Evolutionary conservation across 2,113 vertebrate genomes (phyloP).

Genomic region (Climacteris rufus): DNA sequence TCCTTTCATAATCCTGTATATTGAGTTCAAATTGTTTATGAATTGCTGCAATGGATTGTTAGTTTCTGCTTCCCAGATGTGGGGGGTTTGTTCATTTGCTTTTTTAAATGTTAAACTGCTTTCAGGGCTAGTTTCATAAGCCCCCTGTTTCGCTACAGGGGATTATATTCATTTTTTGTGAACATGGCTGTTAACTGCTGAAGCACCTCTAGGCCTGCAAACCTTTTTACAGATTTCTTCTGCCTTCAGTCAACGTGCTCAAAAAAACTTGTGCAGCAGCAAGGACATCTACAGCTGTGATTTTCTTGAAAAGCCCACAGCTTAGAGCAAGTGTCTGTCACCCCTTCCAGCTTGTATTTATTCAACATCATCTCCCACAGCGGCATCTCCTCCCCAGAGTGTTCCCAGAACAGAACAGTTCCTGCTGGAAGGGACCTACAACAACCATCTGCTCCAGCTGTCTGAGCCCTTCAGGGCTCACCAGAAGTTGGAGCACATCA

Average conservation of each 20-base stretch:
- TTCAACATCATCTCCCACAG: not conserved
- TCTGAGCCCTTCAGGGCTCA: not conserved
- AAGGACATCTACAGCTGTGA: not conserved
- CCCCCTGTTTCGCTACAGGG: accelerated
- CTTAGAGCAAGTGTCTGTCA: not conserved
- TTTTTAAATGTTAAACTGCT: not conserved
- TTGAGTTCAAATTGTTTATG: not conserved
- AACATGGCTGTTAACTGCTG: not conserved
- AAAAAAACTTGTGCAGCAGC: not conserved
- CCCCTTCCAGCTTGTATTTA: not conserved
- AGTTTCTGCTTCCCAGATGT: not conserved
- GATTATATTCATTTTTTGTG: not conserved
- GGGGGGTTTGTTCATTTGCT: not conserved
- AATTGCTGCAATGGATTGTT: not conserved
- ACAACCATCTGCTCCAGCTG: no score
- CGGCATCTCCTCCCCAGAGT: not conserved
- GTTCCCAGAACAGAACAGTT: not conserved
- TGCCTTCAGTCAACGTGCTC: not conserved
- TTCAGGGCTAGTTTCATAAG: not conserved
- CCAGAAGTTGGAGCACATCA: not conserved
- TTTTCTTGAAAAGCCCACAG: not conserved
- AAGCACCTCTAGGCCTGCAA: not conserved
- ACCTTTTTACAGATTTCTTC: not conserved
- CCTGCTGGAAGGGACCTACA: not conserved
- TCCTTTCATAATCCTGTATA: not conserved